Conservation (phyloP, 2,797 vertebrate species). For the Lophius americanus region DNA sequence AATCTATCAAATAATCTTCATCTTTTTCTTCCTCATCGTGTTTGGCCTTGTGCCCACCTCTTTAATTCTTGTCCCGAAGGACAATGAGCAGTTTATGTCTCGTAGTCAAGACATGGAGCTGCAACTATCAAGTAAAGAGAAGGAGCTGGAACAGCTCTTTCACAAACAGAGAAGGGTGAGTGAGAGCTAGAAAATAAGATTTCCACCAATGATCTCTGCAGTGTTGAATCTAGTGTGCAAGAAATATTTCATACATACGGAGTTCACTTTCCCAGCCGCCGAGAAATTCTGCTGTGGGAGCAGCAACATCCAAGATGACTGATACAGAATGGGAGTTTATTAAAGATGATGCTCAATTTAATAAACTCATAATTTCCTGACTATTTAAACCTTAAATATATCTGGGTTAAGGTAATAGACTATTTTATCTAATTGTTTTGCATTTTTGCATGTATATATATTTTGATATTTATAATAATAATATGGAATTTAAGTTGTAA, state of each 20-base stretch:
- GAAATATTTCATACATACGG: not conserved
- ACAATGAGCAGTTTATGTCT: slow-evolving; percentile 86
- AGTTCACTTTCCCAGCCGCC: not conserved
- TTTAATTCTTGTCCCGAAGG: slow-evolving; percentile 74
- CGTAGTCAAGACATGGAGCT: slow-evolving; percentile 86
- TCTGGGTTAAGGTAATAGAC: too few relatives aligned
- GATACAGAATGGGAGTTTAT: slow-evolving; percentile 1
- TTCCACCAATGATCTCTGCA: not conserved
- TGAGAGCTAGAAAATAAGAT: not conserved
- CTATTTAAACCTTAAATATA: too few relatives aligned
- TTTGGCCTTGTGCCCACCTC: not conserved
- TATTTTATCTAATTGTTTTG: too few relatives aligned
- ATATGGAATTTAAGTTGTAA: too few relatives aligned
- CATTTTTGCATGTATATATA: too few relatives aligned
- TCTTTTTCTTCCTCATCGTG: not conserved
- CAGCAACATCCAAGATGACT: slow-evolving; percentile 6
- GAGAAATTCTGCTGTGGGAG: slow-evolving; percentile 2
- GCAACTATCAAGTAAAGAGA: slow-evolving; percentile 88
- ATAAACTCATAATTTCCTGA: too few relatives aligned
- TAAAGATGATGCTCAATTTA: too few relatives aligned
- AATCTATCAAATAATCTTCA: not conserved
- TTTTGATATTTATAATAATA: too few relatives aligned
- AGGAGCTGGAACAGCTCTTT: slow-evolving; percentile 85
- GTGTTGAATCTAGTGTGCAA: not conserved
- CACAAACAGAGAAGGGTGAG: slow-evolving; percentile 89